Conservation (phyloP, 2,888 invertebrate species). For the Parthenolecanium corni region DNA sequence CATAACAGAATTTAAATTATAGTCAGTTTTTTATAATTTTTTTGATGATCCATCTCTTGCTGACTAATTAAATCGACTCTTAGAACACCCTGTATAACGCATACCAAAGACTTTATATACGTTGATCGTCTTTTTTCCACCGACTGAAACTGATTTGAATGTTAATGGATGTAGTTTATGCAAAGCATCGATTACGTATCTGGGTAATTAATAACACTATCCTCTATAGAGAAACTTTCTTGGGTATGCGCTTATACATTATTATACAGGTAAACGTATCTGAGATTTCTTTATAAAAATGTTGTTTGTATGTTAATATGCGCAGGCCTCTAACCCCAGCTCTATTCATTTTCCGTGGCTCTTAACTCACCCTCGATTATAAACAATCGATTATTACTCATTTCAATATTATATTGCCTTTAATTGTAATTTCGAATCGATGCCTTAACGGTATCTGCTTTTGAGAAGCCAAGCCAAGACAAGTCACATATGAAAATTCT, state of each 20-base stretch:
- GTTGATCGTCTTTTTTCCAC: conserved; percentile 17
- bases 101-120: conserved; percentile 12
- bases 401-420: background rate
- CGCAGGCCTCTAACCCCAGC: conserved; percentile 8
- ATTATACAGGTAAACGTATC: background rate
- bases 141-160: conserved; percentile 26
- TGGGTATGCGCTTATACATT: background rate
- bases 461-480: no score
- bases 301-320: conserved; percentile 23
- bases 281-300: background rate
- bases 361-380: conserved; percentile 10
- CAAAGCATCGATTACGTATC: conserved; percentile 27
- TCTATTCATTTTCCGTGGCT: background rate
- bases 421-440: no score
- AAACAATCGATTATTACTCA: conserved; percentile 13
- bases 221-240: background rate
- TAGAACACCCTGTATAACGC: conserved; percentile 13
- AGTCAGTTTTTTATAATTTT: no score
- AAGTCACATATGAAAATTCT: no score
- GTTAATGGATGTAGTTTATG: conserved; percentile 24
- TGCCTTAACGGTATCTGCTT: no score
- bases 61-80: no score
- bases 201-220: conserved; percentile 27
- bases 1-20: no score
- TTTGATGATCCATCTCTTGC: no score